These are phyloP conservation scores for Manis pentadactyla DNA, from an alignment of 2,797 vertebrate genomes.

Conservation along the genomic window DNA sequence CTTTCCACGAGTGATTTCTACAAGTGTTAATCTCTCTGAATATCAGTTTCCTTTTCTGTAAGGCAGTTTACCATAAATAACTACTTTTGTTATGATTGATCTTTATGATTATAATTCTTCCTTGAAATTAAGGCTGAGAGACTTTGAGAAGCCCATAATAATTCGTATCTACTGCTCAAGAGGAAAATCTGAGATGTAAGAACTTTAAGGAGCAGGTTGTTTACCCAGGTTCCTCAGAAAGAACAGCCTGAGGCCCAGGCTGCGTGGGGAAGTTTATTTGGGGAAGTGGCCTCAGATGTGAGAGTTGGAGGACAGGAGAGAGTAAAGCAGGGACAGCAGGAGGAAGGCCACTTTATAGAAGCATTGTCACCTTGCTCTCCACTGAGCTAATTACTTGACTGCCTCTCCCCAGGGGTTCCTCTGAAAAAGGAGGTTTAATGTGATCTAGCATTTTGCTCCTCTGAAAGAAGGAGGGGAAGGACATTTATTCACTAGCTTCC, in stretches of 20 bases:
- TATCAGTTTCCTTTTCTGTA: background rate
- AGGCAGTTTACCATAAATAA: background rate
- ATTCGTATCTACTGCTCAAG: background rate
- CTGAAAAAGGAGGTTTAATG: background rate
- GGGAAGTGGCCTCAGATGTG: background rate
- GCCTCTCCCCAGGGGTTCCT: background rate
- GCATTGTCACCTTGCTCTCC: background rate
- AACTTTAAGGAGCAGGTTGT: background rate
- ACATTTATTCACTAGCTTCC: background rate
- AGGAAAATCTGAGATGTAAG: background rate
- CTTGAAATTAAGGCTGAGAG: background rate
- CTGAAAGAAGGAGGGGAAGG: background rate
- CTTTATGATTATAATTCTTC: background rate
- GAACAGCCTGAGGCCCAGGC: background rate
- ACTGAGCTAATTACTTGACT: fast-evolving
- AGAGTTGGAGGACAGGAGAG: background rate
- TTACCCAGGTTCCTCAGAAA: background rate
- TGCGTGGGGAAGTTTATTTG: background rate
- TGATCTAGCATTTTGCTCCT: too few species aligned
- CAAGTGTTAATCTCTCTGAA: background rate
- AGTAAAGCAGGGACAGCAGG: fast-evolving
- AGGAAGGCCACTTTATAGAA: background rate
- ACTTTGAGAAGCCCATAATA: background rate
- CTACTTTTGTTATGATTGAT: background rate
- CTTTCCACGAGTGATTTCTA: background rate